Evolutionary conservation across 2,113 vertebrate species (phyloP), one percentile per base, ranked within the genome.

Genomic region (Sphaerodactylus townsendi): DNA sequence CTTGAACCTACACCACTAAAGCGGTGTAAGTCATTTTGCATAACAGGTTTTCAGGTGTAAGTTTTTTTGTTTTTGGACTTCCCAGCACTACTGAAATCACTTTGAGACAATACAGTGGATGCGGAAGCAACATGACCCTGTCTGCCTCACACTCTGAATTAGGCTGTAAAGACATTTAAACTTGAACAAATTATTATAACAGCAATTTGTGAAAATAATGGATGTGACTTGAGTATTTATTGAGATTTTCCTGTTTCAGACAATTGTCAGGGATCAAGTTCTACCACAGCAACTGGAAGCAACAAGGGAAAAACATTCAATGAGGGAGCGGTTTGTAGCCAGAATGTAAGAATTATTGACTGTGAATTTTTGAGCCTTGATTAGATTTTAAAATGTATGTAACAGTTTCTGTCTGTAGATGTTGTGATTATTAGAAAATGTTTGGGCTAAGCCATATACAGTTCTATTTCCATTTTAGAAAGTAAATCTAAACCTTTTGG

Each of bases 241-340:
- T 37, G 48, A 53, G 53, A 59, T 72, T 62, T 88, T 88, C 86
- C 46, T 59, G 15, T 41, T 30, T 0, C 21, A 98, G 98, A 87
- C 96, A 97, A 90, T 72, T 97, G 59, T 9, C 97, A 98, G 93
- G 98, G 98, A 89, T 96, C 93, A 0, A 92, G 94, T 97, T 83
- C 97, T 99, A 53, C 93, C n/a, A n/a, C n/a, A 90, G 86, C 95
- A 89, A 83, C 78, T 98, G 83, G 97, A 99, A 92, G 91, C 81
- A 0, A 85, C 95, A 44, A n/a, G n/a, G n/a, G n/a, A n/a, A 89
- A 93, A 35, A 97, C 97, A 4, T 91, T 88, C 85, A 98, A 97
- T 0, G 97, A 98, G 93, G 97, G 97, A 85, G 97, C 98, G 68
- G 84, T 83, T 10, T n/a, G 75, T 91, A 79, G 88, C n/a, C n/a